These are phyloP conservation scores for Lamprotornis superbus DNA, from an alignment of 2,113 vertebrate genomes.

Conservation along the genomic window DNA sequence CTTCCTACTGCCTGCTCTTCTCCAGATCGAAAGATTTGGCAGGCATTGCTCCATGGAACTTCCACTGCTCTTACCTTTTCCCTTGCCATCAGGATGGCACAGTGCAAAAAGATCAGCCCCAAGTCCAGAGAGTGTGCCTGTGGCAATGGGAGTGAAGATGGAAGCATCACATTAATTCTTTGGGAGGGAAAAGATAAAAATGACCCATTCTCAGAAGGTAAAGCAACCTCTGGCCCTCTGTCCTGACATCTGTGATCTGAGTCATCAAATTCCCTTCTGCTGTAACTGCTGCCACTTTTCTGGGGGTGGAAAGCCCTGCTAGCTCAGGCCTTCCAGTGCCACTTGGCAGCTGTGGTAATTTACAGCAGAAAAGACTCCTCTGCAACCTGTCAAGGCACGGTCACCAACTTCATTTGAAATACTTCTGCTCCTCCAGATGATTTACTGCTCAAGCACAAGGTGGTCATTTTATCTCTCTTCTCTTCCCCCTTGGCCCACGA, in stretches of 20 bases:
- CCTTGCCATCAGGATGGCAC: neutral
- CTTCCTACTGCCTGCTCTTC: neutral
- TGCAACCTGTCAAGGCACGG: slow-evolving; percentile 1
- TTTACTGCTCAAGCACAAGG: slow-evolving; percentile 18
- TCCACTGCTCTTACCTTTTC: neutral
- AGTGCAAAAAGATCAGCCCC: neutral
- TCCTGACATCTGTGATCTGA: neutral
- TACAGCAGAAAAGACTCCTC: neutral
- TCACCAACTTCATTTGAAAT: neutral
- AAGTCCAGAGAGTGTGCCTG: neutral
- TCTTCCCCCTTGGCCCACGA: neutral
- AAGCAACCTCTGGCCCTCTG: neutral
- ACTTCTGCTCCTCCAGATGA: slow-evolving; percentile 24
- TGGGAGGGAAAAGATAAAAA: neutral
- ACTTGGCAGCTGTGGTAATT: slow-evolving; percentile 34
- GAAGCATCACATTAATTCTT: rapidly evolving
- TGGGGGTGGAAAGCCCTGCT: neutral
- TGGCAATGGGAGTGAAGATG: neutral
- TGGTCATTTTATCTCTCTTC: neutral
- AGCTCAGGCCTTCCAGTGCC: slow-evolving; percentile 1
- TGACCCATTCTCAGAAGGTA: neutral
- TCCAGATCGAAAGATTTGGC: neutral
- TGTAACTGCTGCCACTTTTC: neutral
- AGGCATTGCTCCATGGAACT: neutral
- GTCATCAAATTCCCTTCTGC: neutral